Percentiles rank a stretch among this genome's conserved stretches.
phyloP scores from a whole-genome alignment of 2,888 invertebrate species.

The Lissonota sp. region DNA sequence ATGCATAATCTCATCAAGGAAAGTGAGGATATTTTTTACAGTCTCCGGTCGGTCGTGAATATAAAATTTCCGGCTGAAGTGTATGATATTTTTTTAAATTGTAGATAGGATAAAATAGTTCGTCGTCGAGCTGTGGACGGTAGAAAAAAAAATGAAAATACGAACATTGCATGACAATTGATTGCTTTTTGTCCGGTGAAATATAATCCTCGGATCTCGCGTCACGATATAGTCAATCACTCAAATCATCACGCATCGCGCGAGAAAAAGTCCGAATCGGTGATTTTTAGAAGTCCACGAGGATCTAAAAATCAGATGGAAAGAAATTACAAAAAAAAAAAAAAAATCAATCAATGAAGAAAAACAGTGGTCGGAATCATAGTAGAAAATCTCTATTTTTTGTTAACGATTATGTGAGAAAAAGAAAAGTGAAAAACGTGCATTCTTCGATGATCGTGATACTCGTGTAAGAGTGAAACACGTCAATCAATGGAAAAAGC shows the following conservation, averaged over 20 bases:
- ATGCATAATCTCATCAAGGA: conserved; percentile 35
- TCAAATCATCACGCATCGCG: not conserved
- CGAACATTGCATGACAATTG: conserved; percentile 11
- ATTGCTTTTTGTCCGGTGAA: conserved; percentile 4
- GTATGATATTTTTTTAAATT: conserved; percentile 47
- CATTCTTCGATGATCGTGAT: conserved; percentile 6
- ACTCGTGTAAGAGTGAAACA: conserved; percentile 31
- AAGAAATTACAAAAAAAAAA: not conserved
- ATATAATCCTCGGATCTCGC: conserved; percentile 8
- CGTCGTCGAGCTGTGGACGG: conserved; percentile 39
- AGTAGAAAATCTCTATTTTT: conserved; percentile 58
- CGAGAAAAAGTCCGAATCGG: not conserved
- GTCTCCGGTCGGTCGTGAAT: not conserved
- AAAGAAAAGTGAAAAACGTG: conserved; percentile 21
- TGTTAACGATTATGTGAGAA: conserved; percentile 44
- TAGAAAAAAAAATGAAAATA: conserved; percentile 10
- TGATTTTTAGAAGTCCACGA: not conserved
- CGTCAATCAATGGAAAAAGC: conserved; percentile 27
- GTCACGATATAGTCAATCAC: not conserved
- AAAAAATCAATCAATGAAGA: not conserved
- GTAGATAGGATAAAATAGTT: conserved; percentile 54
- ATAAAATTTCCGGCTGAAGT: not conserved
- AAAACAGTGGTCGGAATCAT: conserved; percentile 36
- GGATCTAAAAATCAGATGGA: not conserved
- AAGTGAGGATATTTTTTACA: conserved; percentile 47